A percentile compares a stretch with the other conserved stretches of the same genome.
phyloP scores from a whole-genome alignment of 2,113 vertebrate genomes.

The Numenius arquata region DNA sequence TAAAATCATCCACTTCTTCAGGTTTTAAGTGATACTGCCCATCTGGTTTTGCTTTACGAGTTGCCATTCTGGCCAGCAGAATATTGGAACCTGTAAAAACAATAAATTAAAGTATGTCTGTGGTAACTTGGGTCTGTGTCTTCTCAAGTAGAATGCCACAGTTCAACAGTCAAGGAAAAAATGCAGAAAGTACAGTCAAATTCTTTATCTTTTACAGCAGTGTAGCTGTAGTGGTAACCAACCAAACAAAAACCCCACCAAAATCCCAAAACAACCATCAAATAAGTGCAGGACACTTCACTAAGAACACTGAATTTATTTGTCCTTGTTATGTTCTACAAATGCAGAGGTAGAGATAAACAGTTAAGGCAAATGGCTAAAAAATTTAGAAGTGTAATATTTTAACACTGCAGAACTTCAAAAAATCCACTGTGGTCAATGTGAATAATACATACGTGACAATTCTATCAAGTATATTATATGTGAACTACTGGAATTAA shows the following conservation, averaged over 20 bases:
- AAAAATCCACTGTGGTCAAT: background rate
- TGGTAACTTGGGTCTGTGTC: background rate
- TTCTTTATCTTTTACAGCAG: background rate
- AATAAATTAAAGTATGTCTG: background rate
- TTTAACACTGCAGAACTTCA: background rate
- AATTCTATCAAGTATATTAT: background rate
- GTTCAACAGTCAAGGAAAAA: background rate
- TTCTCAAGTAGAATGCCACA: background rate
- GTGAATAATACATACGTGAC: background rate
- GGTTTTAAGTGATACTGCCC: slow-evolving; percentile 91
- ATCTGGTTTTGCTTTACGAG: slow-evolving; percentile 93
- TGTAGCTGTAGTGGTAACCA: background rate
- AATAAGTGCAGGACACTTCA: background rate
- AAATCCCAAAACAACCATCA: background rate
- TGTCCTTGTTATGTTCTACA: background rate
- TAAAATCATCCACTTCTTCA: slow-evolving; percentile 96
- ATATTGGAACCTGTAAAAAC: slow-evolving; percentile 90
- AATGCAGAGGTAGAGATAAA: background rate
- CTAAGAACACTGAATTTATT: background rate
- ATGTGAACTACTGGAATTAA: background rate
- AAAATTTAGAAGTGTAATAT: background rate
- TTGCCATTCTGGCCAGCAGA: slow-evolving; percentile 95
- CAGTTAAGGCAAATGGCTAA: background rate
- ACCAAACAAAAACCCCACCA: background rate
- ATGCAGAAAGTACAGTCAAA: background rate